Evolutionary conservation across 35 echinoderm and acorn worm species (phyloP), one percentile per base, ranked within the genome.

Genomic region (Holothuria glaberrima): DNA sequence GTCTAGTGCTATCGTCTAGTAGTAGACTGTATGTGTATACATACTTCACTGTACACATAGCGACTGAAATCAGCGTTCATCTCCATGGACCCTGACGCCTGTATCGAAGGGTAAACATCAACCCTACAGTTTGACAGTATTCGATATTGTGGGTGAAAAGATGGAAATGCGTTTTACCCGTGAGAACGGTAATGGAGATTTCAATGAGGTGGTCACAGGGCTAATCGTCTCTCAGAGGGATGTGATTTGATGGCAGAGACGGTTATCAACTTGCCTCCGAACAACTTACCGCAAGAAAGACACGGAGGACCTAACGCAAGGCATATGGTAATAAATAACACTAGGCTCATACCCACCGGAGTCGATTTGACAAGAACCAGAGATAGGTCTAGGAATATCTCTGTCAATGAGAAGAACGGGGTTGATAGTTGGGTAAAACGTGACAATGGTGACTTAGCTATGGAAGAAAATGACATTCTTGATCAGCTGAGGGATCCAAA

Each of bases 391-490:
- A 7, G 44, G 14, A 25, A 9, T 25, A 78, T 54, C 20, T 48
- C 74, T 52, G 50, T 54, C 13, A 54, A 17, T 54, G 50, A 17
- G 12, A 9, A 24, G 13, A 52, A 78, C 19, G 13, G 74, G 38
- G 50, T 56, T 48, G 29, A 73, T 18, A 35, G 69, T 14, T 20
- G 38, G 30, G 20, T 21, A 38, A 20, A 28, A 35, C 18, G 27
- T 24, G 36, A 89, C 60, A 24, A 84, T 84, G 80, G 80, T 89
- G 59, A 77, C 30, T 54, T 85, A 97, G 87, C 44, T 86, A 99
- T 99, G 97, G 97, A 99, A 91, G 97, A 99, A 88, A 91, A 90
- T 93, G 93, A 95, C 48, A 92, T 99, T 76, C 71, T 99, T 9
- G 69, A 86, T 61, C 97, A 95, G 88, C 74, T 99, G 68, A 71